phyloP scores from a whole-genome alignment of 2,888 invertebrate species.

The Phengaris alcon region DNA sequence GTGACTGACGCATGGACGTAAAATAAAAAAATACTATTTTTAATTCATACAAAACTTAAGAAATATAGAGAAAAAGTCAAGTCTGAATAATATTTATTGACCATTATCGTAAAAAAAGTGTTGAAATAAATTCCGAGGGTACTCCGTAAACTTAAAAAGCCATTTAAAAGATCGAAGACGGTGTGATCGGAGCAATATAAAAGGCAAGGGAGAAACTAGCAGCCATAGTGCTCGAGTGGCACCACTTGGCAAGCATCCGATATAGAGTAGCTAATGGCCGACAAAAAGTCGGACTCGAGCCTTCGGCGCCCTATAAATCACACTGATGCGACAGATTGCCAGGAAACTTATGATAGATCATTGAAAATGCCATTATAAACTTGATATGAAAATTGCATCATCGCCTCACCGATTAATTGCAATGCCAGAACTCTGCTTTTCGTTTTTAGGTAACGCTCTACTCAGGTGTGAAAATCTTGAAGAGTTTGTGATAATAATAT shows the following conservation, averaged over 20 bases:
- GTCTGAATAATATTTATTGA: conserved; percentile 8
- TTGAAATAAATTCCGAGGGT: conserved; percentile 11
- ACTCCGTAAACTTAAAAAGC: conserved; percentile 22
- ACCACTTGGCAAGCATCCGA: conserved; percentile 50
- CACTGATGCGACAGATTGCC: conserved; percentile 34
- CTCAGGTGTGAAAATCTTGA: background rate
- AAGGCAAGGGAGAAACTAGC: conserved; percentile 36
- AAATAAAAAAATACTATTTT: background rate
- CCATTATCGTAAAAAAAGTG: conserved; percentile 8
- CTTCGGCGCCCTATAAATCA: conserved; percentile 25
- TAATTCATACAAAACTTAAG: background rate
- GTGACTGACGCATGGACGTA: too few relatives aligned
- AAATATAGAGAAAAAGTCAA: background rate
- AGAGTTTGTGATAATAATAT: background rate
- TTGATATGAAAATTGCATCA: conserved; percentile 23
- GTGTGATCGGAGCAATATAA: conserved; percentile 26
- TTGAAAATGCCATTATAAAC: conserved; percentile 36
- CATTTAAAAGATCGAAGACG: conserved; percentile 9
- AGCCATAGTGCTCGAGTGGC: conserved; percentile 48
- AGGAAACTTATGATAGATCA: conserved; percentile 35
- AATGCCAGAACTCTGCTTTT: background rate
- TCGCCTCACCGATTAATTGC: background rate
- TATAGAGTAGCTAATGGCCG: conserved; percentile 47
- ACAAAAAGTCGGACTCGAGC: conserved; percentile 38
- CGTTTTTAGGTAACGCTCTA: background rate